Conservation (phyloP, 2,888 invertebrate species). For the Acanthosoma haemorrhoidale region DNA sequence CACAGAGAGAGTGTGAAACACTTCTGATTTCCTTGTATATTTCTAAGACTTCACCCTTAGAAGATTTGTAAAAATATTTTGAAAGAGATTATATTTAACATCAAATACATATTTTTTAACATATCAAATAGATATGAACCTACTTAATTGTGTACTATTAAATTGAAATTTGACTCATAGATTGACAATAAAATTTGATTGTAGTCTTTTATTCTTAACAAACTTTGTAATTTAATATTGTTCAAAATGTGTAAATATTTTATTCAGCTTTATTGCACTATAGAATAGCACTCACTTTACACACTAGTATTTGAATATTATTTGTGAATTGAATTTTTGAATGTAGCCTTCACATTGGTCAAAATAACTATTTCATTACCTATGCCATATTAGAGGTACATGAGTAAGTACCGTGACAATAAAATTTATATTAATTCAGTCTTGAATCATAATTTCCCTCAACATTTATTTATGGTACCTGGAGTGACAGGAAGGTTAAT, state of each 20-base stretch:
- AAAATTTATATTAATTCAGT: slow-evolving; percentile 23
- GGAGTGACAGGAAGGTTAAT: too few relatives aligned
- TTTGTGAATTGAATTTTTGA: slow-evolving; percentile 23
- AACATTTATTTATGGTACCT: too few relatives aligned
- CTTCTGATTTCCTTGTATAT: neutral
- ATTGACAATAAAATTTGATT: slow-evolving; percentile 2
- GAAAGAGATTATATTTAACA: neutral
- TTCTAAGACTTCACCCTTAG: neutral
- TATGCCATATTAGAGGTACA: slow-evolving; percentile 18
- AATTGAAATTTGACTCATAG: slow-evolving; percentile 5
- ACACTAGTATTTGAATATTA: slow-evolving; percentile 16
- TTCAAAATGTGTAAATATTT: slow-evolving; percentile 17
- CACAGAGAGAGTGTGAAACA: neutral
- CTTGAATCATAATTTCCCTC: neutral
- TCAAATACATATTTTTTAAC: slow-evolving; percentile 15
- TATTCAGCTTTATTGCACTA: slow-evolving; percentile 23
- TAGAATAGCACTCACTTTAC: slow-evolving; percentile 21
- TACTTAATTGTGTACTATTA: neutral
- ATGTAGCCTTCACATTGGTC: slow-evolving; percentile 19
- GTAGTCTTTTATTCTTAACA: neutral
- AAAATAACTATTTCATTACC: slow-evolving; percentile 22
- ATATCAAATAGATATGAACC: neutral
- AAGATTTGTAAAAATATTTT: neutral
- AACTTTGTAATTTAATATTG: neutral
- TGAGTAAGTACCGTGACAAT: slow-evolving; percentile 23